Evolutionary conservation across 2,797 vertebrate species (phyloP), one percentile per base, ranked within the genome.

Genomic region (Myiotriccus ornatus): DNA sequence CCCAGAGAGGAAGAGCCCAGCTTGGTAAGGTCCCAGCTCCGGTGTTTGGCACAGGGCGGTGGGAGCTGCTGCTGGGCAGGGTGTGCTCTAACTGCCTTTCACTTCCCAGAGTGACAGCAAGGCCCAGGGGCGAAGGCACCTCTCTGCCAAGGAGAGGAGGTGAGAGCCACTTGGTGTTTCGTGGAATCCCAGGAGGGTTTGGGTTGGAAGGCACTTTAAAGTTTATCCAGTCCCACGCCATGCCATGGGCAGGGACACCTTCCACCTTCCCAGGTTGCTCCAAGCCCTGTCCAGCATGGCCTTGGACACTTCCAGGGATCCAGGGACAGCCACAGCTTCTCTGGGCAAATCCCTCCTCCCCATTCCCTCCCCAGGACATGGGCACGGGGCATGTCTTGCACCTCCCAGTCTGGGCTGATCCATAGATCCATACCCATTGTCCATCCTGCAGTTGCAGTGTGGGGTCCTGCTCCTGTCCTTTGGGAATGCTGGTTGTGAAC

Each of bases 131-230:
- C 98, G 96, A 74, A 99, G 99, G 96, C 99, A 99, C 92, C 97
- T 99, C 94, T 99, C 99, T 43, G 99, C 99, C 91, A 99, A 99
- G 96, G 98, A 99, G 97, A 98, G 98, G 96, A 98, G 99, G 99
- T 99, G 96, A 97, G 98, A 93, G 28, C 34, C 13, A 24, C 2
- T 5, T 12, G 0, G 2, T 15, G 15, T 32, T n/a, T 19, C 79
- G 64, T 65, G 71, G 64, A 18, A 44, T 37, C 28, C 25, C 59
- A 18, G 59, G 8, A 13, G 35, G n/a, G 16, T 1, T 49, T 28
- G 56, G 20, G 1, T 6, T 37, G 37, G 41, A 15, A 69, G 32
- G 43, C 37, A 34, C 4, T 37, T 34, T 12, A 15, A 76, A 52
- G 7, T 21, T 9, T 32, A 70, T 32, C 39, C 9, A 4, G 10